Conservation (phyloP, 1,140 invertebrate species). For the Drepana arcuata region DNA sequence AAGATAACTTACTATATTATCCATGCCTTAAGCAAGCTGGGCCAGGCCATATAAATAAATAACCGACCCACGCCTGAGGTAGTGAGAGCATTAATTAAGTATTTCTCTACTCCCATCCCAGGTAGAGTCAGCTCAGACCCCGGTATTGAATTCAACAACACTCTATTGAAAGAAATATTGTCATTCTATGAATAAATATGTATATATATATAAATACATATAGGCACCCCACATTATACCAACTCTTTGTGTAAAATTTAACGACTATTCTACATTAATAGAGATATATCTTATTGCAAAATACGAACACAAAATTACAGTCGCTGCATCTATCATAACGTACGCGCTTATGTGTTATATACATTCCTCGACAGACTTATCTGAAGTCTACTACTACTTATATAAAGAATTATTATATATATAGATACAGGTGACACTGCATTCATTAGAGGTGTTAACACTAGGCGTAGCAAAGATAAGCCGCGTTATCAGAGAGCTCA, state of each 20-base stretch:
- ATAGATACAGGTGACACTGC: slow-evolving; percentile 6
- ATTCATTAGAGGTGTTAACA: slow-evolving; percentile 10
- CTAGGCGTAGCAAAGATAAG: slow-evolving; percentile 11
- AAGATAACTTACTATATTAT: too few relatives aligned
- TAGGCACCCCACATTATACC: slow-evolving; percentile 29
- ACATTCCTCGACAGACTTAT: slow-evolving; percentile 3
- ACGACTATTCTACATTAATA: slow-evolving; percentile 26
- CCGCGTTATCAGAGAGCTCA: slow-evolving; percentile 11
- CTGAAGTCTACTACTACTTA: slow-evolving; percentile 5
- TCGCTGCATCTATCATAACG: slow-evolving; percentile 13
- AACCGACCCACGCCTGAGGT: background rate
- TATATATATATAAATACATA: slow-evolving; percentile 25
- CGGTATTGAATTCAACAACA: slow-evolving; percentile 29
- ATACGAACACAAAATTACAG: slow-evolving; percentile 20
- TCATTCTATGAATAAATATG: slow-evolving; percentile 25
- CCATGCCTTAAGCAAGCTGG: background rate
- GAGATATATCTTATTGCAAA: slow-evolving; percentile 29
- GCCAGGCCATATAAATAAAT: background rate
- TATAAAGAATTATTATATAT: background rate
- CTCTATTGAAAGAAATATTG: slow-evolving; percentile 19
- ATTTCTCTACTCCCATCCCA: slow-evolving; percentile 2
- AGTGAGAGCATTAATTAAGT: background rate
- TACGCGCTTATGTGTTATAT: slow-evolving; percentile 11
- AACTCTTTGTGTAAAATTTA: slow-evolving; percentile 33
- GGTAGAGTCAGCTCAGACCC: slow-evolving; percentile 18